Evolutionary conservation across 2,797 vertebrate species (phyloP), one percentile per base, ranked within the genome.

Genomic region (Sebastes diploproa): DNA sequence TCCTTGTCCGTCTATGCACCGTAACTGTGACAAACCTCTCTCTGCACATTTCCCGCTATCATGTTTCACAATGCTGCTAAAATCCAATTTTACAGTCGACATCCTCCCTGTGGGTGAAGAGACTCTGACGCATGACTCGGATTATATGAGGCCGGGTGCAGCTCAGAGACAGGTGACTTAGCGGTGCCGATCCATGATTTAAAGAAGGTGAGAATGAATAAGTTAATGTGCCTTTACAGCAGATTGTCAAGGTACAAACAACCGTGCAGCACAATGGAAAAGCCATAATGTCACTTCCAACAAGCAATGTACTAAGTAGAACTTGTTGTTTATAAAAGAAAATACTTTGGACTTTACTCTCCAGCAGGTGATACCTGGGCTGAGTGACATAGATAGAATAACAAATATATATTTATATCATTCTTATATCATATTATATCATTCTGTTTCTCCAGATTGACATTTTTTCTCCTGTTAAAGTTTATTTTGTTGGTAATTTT

Each of bases 61-160:
- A 7, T 12, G 74, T 94, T 87, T 78, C 85, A 64, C 68, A 42
- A 38, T 6, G 20, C 29, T 29, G 74, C 72, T 64, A 58, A 86
- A 86, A 90, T 72, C 55, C 52, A 71, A 85, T 78, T 84, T 70
- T 32, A 62, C 50, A 81, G 38, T 71, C 22, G 13, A 67, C 65
- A 46, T 52, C 14, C n/a, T 10, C 11, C 4, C 46, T 18, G n/a
- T 11, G 60, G 56, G 46, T 34, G 32, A 4, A 18, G 60, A 30
- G 36, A 6, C 50, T 79, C 66, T 86, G 78, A 89, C 63, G 34
- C 84, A 85, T n/a, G 50, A 65, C 55, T 58, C 2, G 4, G 69
- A 65, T 80, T 68, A 77, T 69, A 25, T 4, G 42, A 72, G 70
- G 63, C 27, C 10, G 54, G 75, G 52, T 64, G 75, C 60, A 81